These are phyloP conservation scores for Atrichornis clamosus DNA, from an alignment of 2,113 vertebrate genomes.

Conservation along the genomic window DNA sequence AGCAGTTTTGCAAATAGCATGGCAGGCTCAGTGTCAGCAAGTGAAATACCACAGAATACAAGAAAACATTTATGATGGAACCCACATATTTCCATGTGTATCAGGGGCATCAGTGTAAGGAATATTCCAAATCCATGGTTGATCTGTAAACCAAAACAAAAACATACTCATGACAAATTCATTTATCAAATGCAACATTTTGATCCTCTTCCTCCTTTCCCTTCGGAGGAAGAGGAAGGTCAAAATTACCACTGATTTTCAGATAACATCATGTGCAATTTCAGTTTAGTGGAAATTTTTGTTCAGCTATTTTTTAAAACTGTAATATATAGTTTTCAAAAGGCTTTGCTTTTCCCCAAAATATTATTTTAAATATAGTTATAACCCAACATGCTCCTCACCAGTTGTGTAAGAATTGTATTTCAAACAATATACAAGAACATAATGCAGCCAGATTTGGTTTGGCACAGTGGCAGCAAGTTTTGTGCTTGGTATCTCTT, in stretches of 20 bases:
- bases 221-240: background rate
- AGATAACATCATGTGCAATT: background rate
- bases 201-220: background rate
- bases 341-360: background rate
- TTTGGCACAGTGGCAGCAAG: background rate
- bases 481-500: background rate
- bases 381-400: background rate
- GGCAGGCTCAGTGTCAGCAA: background rate
- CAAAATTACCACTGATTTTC: background rate
- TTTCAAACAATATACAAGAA: background rate
- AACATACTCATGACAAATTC: background rate
- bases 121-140: slow-evolving; percentile 98
- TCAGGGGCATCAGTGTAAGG: slow-evolving; percentile 88
- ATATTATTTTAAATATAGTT: background rate
- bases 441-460: background rate
- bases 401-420: background rate
- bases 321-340: background rate
- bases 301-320: background rate
- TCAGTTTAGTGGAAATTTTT: background rate
- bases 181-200: background rate
- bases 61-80: slow-evolving; percentile 79
- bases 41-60: background rate
- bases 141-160: slow-evolving; percentile 77
- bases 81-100: slow-evolving; percentile 94
- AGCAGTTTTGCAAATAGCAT: background rate